Evolutionary conservation across 2,797 vertebrate species (phyloP), one percentile per base, ranked within the genome.

Genomic region (Crocodylus rhombifer): DNA sequence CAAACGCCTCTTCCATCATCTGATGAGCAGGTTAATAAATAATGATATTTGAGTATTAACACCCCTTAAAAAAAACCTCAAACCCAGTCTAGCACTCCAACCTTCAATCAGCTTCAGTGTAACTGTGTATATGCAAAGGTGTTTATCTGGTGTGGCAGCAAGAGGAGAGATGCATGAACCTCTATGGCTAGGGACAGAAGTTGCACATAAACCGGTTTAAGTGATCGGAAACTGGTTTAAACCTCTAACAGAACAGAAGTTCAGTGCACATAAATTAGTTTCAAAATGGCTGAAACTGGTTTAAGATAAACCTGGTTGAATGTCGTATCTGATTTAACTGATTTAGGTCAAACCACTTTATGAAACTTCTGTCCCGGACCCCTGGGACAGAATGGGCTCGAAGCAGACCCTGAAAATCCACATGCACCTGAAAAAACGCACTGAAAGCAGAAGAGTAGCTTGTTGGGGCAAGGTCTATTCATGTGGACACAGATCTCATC

Each of bases 21-120:
- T 87, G 88, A 87, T 67, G 85, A 87, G 90, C 1, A 42, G 65
- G 30, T 82, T 91, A 73, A 88, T 93, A 86, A 95, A 94, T 93
- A 90, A 91, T 85, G 67, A 5, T 20, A 21, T 25, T 51, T 51
- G 60, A 0, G 1, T 73, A 67, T 91, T 79, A 42, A 58, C 14
- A 42, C 17, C 25, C 5, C 23, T 42, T 20, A 75, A 51, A 62
- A 57, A 84, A 80, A 82, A 42, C 14, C 10, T 9, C 42, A 51
- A 51, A 51, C 42, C 42, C 64, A 51, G 77, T 61, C 58, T 4
- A 62, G 56, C 58, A 33, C 30, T 30, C 77, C 55, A 16, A 7
- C 7, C 58, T 64, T 36, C 14, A 1, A 11, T 11, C 0, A 23
- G 56, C 4, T 71, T 57, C 79, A 25, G 28, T 67, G 23, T 8